A percentile compares a stretch with the other conserved stretches of the same genome.
These are phyloP conservation scores for Leptura quadrifasciata DNA, from an alignment of 2,888 invertebrate species.

Conservation along the genomic window DNA sequence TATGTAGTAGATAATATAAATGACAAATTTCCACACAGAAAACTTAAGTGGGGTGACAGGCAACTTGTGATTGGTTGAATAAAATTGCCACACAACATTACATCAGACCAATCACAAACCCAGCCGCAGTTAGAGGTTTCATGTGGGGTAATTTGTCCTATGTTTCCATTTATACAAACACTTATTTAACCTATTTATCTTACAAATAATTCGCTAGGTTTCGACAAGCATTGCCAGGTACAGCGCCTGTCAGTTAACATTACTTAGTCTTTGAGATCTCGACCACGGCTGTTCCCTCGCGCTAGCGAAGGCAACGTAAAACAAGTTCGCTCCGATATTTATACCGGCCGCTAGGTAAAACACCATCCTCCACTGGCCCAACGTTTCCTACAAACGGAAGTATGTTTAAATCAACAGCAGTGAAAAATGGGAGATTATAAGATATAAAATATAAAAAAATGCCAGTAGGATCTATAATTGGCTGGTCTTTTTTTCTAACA, in stretches of 20 bases:
- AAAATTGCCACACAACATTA: no score
- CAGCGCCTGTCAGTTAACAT: conserved; percentile 70
- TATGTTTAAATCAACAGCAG: conserved; percentile 23
- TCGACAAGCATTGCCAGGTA: conserved; percentile 66
- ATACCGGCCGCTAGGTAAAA: conserved; percentile 88
- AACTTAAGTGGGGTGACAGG: no score
- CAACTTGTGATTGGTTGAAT: no score
- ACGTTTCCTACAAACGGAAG: conserved; percentile 78
- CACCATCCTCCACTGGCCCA: conserved; percentile 85
- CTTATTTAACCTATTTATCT: conserved; percentile 20
- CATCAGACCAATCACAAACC: no score
- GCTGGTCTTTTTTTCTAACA: no score
- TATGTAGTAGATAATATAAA: conserved; percentile 13
- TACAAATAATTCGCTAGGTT: conserved; percentile 53
- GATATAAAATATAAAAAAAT: no score
- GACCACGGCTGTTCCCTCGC: conserved; percentile 85
- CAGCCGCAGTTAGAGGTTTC: no score
- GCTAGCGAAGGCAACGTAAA: conserved; percentile 87
- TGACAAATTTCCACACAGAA: no score
- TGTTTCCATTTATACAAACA: not conserved
- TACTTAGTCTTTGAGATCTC: conserved; percentile 67
- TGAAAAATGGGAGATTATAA: no score
- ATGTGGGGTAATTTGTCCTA: not conserved
- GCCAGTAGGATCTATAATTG: not conserved
- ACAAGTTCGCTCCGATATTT: conserved; percentile 84